Conservation (phyloP, 2,113 vertebrate genomes). For the Lophius piscatorius region DNA sequence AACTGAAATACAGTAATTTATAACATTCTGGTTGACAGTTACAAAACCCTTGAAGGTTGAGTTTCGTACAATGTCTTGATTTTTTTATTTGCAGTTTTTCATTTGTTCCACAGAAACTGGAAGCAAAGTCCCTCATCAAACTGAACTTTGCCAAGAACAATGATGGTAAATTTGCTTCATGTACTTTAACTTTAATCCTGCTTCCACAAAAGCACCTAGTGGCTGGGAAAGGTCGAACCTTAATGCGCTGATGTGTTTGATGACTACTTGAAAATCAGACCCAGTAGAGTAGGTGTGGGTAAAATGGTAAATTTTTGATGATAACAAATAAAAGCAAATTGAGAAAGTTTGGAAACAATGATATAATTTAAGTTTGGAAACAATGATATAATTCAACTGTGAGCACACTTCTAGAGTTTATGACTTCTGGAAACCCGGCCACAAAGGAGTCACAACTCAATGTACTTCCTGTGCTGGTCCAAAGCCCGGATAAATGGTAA, state of each 20-base stretch:
- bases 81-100: background rate
- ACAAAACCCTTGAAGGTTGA: no score
- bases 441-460: no score
- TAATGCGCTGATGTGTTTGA: background rate
- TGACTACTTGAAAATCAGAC: background rate
- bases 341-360: conserved; percentile 4
- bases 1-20: no score
- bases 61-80: background rate
- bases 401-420: no score
- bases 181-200: background rate
- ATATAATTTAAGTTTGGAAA: conserved; percentile 4
- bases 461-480: no score
- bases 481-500: no score
- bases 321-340: conserved; percentile 1
- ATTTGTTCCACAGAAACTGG: conserved; percentile 85
- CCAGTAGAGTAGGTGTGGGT: conserved; percentile 2
- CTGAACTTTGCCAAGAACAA: conserved; percentile 93
- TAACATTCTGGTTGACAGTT: no score
- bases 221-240: background rate
- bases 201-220: background rate
- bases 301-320: background rate
- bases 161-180: conserved; percentile 82
- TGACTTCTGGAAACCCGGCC: no score
- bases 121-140: conserved; percentile 92
- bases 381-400: conserved; percentile 3